Percentiles rank a stretch among this genome's conserved stretches.
These are phyloP conservation scores for Noctuana brunneofusca DNA, from an alignment of 2,888 invertebrate species.

Conservation along the genomic window DNA sequence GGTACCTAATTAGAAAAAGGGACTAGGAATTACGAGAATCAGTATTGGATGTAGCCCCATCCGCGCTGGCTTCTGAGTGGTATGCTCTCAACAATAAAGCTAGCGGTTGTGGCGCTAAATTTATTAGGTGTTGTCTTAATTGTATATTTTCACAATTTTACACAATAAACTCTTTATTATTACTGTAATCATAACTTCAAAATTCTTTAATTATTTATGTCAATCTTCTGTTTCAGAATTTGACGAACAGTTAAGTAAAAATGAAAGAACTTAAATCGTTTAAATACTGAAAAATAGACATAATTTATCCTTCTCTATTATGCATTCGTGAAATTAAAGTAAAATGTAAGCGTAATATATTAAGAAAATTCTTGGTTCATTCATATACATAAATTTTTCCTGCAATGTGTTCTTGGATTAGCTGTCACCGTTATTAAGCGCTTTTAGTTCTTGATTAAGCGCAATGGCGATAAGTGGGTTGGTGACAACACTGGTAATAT, in stretches of 20 bases:
- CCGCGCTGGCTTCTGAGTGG: slow-evolving; percentile 84
- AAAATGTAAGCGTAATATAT: not conserved
- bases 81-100: slow-evolving; percentile 42
- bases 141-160: not conserved
- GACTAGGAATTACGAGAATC: slow-evolving; percentile 68
- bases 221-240: not conserved
- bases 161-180: not conserved
- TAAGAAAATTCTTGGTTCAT: not conserved
- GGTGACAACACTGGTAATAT: slow-evolving; percentile 55
- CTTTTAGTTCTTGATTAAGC: slow-evolving; percentile 20
- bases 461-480: slow-evolving; percentile 22
- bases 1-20: not conserved
- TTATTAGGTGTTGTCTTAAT: not conserved
- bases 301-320: not conserved
- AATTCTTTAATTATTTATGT: not conserved
- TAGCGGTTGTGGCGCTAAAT: slow-evolving; percentile 19
- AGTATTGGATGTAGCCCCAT: slow-evolving; percentile 66
- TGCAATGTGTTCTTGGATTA: not conserved
- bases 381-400: not conserved
- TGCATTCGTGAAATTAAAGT: not conserved
- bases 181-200: not conserved
- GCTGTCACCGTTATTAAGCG: slow-evolving; percentile 12
- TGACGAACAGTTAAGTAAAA: not conserved
- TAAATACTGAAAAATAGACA: not conserved
- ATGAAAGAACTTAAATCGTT: not conserved